phyloP scores from a whole-genome alignment of 2,888 invertebrate species.

The Steinernema carpocapsae region DNA sequence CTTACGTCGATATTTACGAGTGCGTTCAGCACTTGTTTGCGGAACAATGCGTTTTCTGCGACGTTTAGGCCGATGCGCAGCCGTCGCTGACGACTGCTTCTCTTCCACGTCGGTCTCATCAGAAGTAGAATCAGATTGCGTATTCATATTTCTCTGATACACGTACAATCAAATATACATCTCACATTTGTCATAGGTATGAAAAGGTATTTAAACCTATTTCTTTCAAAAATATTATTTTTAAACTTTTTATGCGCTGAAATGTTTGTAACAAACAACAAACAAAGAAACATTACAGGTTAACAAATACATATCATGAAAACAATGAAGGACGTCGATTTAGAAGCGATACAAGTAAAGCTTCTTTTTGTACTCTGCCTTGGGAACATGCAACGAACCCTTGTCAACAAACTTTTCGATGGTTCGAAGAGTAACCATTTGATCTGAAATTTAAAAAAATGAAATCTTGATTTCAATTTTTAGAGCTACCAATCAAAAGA shows the following conservation, averaged over 20 bases:
- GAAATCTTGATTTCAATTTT: not conserved
- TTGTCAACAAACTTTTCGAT: not conserved
- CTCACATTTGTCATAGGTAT: not conserved
- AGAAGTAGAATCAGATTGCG: not conserved
- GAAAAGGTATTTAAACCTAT: not conserved
- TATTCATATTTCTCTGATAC: not conserved
- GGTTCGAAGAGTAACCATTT: not conserved
- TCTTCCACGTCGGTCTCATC: not conserved
- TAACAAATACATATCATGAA: not conserved
- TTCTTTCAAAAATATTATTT: not conserved
- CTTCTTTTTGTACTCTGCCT: not conserved
- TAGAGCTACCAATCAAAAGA: not conserved
- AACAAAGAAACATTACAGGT: too few relatives aligned
- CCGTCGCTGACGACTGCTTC: not conserved
- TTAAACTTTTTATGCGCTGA: not conserved
- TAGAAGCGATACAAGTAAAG: not conserved
- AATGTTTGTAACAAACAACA: not conserved
- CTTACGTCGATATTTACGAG: not conserved
- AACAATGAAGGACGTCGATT: not conserved
- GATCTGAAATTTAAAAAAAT: not conserved
- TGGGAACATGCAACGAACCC: not conserved
- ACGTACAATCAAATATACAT: not conserved
- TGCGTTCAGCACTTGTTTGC: not conserved
- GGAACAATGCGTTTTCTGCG: not conserved
- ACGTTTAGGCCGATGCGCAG: not conserved